A percentile compares a stretch with the other conserved stretches of the same genome.
Evolutionary conservation across 2,888 invertebrate genomes (phyloP).

Genomic region (Tineola bisselliella): DNA sequence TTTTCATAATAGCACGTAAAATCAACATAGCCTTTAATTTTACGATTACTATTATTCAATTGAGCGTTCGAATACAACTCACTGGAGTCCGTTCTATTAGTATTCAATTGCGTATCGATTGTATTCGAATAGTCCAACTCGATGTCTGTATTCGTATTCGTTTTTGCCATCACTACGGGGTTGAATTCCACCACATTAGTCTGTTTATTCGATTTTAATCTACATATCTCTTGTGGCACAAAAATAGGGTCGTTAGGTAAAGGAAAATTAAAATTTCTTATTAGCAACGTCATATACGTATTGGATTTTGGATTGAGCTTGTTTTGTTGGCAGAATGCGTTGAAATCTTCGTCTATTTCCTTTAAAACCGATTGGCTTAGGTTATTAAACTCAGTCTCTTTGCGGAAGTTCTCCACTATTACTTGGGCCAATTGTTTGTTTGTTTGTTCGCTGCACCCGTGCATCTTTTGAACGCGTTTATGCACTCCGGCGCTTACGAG

Average conservation of each 20-base stretch:
- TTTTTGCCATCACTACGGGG: conserved; percentile 67
- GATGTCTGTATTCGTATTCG: conserved; percentile 51
- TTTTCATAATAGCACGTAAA: conserved; percentile 83
- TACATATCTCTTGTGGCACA: conserved; percentile 15
- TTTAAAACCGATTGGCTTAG: conserved; percentile 89
- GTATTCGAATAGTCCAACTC: conserved; percentile 48
- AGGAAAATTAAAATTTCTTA: conserved; percentile 86
- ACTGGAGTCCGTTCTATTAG: conserved; percentile 46
- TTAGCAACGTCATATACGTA: conserved; percentile 85
- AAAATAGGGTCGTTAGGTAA: conserved; percentile 69
- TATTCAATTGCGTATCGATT: conserved; percentile 44
- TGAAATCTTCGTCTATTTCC: conserved; percentile 84
- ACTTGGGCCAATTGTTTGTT: conserved; percentile 83
- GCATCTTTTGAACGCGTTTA: conserved; percentile 82
- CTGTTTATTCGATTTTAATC: conserved; percentile 35
- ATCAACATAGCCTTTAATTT: conserved; percentile 84
- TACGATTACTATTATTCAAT: conserved; percentile 67
- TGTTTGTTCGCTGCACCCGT: conserved; percentile 75
- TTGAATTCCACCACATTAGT: conserved; percentile 67
- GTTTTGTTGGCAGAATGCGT: conserved; percentile 75
- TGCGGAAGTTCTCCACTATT: conserved; percentile 83
- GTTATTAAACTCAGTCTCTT: conserved; percentile 79
- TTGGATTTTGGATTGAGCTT: conserved; percentile 69
- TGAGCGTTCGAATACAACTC: conserved; percentile 47
- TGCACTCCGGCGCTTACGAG: conserved; percentile 88